Evolutionary conservation across 2,888 invertebrate species (phyloP).

Genomic region (Yponomeuta malinellus): DNA sequence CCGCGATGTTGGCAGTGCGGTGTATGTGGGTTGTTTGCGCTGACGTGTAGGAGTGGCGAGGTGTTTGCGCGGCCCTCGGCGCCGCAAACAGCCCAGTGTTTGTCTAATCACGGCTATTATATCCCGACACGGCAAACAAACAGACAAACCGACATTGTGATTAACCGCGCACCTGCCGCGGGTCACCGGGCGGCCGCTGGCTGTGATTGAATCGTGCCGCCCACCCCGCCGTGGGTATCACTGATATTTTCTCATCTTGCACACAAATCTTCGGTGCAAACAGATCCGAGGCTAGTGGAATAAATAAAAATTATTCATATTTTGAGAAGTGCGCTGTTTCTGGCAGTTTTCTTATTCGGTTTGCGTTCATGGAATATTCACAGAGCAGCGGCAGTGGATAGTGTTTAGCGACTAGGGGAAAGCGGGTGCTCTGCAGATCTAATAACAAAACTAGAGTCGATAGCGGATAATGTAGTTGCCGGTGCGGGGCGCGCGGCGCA

Average conservation of each 20-base stretch:
- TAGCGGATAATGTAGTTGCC: constrained; percentile 20
- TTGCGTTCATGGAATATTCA: not conserved
- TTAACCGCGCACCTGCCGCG: not conserved
- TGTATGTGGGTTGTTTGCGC: not conserved
- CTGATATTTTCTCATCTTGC: not conserved
- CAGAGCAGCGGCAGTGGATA: not conserved
- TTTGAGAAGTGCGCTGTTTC: not conserved
- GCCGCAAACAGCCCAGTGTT: constrained; percentile 12
- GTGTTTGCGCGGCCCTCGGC: constrained; percentile 12
- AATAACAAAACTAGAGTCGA: not conserved
- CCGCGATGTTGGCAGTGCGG: not conserved
- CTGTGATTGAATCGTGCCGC: constrained; percentile 1
- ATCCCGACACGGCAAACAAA: constrained; percentile 3
- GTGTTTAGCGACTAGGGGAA: not conserved
- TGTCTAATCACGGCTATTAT: constrained; percentile 16
- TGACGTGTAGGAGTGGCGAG: constrained; percentile 2
- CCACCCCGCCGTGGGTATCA: not conserved
- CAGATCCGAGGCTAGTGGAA: not conserved
- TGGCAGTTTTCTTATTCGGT: not conserved
- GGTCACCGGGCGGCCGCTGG: not conserved
- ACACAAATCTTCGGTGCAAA: not conserved
- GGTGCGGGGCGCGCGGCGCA: not conserved
- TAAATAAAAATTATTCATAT: not conserved
- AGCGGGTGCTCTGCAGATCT: not conserved
- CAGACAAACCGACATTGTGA: constrained; percentile 5